Evolutionary conservation across 2,797 vertebrate species (phyloP).

Genomic region (Poecile montanus): DNA sequence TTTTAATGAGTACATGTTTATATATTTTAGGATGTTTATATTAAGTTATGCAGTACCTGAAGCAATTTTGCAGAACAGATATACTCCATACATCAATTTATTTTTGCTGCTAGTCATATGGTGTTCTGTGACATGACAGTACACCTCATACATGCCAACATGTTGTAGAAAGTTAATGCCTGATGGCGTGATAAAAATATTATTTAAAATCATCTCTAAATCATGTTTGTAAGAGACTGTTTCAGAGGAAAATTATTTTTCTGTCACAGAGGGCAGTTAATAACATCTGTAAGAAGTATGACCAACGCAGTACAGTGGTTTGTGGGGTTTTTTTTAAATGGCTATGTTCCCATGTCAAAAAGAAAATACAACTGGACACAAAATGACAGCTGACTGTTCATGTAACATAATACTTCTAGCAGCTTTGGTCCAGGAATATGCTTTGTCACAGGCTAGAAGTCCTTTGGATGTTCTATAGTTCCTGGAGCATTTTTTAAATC

Average conservation of each 20-base stretch:
- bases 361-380: not conserved
- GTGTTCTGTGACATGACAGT: not conserved
- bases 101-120: not conserved
- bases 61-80: not conserved
- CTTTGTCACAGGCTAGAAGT: not conserved
- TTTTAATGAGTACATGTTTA: not conserved
- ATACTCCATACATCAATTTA: not conserved
- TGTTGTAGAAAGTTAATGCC: not conserved
- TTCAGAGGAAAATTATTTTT: not conserved
- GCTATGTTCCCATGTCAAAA: not conserved
- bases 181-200: not conserved
- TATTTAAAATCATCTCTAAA: not conserved
- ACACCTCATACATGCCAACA: not conserved
- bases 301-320: not conserved
- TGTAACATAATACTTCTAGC: not conserved
- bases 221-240: not conserved
- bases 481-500: not conserved
- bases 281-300: not conserved
- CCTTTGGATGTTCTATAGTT: not conserved
- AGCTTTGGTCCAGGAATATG: not conserved
- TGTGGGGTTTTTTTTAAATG: not conserved
- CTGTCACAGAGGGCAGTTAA: not conserved
- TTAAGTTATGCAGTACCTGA: not conserved
- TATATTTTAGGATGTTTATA: constrained; percentile 19
- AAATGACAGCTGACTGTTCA: not conserved